phyloP scores from a whole-genome alignment of 2,113 vertebrate genomes.

The Anseranas semipalmata region DNA sequence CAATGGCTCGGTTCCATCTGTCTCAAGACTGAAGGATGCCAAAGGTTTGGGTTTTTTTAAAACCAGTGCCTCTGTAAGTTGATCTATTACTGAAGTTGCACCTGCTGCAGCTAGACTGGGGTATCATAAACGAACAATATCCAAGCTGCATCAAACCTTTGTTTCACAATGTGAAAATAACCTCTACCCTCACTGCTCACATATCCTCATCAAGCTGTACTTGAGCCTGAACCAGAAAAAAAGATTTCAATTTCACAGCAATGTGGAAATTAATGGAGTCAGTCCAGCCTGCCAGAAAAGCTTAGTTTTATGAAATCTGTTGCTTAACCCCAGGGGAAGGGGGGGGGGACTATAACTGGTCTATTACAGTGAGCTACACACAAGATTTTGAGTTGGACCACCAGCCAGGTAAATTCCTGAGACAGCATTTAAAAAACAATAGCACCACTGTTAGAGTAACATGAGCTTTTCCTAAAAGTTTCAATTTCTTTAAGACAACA shows the following conservation, averaged over 20 bases:
- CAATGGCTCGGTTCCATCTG: background rate
- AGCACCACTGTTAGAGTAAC: background rate
- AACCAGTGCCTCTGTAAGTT: background rate
- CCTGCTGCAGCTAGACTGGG: background rate
- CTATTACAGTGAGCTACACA: background rate
- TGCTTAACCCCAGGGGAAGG: background rate
- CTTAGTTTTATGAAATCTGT: background rate
- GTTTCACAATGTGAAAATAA: background rate
- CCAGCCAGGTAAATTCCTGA: background rate
- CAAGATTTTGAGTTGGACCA: background rate
- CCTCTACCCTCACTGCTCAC: background rate
- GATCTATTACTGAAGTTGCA: background rate
- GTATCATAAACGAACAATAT: background rate
- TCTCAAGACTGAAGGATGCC: background rate
- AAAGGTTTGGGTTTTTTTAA: background rate
- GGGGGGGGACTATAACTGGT: background rate
- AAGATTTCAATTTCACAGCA: background rate
- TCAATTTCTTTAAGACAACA: background rate
- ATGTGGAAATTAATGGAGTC: background rate
- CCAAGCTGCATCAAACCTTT: background rate
- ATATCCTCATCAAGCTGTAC: background rate
- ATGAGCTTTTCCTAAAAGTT: background rate
- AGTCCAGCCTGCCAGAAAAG: background rate
- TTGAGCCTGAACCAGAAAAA: background rate
- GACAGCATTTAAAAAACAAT: background rate